Evolutionary conservation across 1,140 invertebrate species (phyloP).

Genomic region (Lucilia cuprina): DNA sequence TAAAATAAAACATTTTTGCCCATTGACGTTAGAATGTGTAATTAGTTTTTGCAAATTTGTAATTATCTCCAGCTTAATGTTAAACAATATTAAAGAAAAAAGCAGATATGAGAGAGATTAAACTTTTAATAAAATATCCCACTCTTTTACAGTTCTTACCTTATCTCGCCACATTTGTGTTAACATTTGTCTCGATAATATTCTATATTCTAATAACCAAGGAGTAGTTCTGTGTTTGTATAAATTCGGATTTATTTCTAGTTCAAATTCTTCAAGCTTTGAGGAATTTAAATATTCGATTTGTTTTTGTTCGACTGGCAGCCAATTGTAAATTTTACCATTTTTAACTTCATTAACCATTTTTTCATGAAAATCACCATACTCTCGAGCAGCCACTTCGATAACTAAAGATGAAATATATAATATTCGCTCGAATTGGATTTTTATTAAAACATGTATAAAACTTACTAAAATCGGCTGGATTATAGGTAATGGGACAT

Average conservation of each 20-base stretch:
- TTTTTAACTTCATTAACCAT: constrained; percentile 72
- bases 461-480: constrained; percentile 80
- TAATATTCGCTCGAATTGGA: not conserved
- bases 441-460: not conserved
- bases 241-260: constrained; percentile 60
- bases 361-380: constrained; percentile 70
- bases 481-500: constrained; percentile 81
- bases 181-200: constrained; percentile 72
- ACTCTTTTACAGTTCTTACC: not conserved
- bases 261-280: constrained; percentile 55
- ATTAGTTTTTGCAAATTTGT: no score
- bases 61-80: no score
- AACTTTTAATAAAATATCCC: no score
- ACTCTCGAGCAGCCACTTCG: constrained; percentile 79
- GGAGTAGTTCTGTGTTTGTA: constrained; percentile 67
- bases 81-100: no score
- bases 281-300: constrained; percentile 42
- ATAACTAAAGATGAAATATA: constrained; percentile 68
- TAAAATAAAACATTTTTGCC: no score
- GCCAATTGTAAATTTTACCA: constrained; percentile 66
- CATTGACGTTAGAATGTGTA: no score
- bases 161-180: constrained; percentile 75
- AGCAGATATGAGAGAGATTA: no score
- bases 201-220: constrained; percentile 71
- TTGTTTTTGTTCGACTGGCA: not conserved